Evolutionary conservation across 2,797 vertebrate genomes (phyloP).

Genomic region (Ceryle rudis): DNA sequence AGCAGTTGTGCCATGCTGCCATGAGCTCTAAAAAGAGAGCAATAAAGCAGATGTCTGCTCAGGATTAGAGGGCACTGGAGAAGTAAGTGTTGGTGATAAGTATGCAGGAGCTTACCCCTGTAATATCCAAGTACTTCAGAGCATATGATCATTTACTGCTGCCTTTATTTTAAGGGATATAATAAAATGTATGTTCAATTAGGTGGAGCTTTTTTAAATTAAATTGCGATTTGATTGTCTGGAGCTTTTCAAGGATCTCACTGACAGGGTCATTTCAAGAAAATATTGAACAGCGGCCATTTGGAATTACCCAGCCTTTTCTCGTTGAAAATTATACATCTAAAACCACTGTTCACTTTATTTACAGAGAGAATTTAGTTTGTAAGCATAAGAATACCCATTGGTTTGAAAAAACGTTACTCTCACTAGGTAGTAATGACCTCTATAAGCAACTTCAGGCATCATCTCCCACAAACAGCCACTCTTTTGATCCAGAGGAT

Average conservation of each 20-base stretch:
- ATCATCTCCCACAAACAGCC: not conserved
- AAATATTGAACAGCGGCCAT: not conserved
- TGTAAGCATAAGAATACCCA: not conserved
- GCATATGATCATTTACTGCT: not conserved
- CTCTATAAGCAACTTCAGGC: not conserved
- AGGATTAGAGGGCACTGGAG: conserved; percentile 1
- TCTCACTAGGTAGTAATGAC: not conserved
- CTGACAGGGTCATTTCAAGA: not conserved
- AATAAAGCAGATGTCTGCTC: not conserved
- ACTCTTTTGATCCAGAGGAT: not conserved
- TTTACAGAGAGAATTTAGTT: not conserved
- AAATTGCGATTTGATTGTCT: not conserved
- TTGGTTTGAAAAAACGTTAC: not conserved
- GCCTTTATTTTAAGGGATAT: not conserved
- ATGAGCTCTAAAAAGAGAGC: not conserved
- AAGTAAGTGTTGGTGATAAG: not conserved
- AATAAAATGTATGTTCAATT: not conserved
- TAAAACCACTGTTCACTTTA: not conserved
- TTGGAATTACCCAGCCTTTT: not conserved
- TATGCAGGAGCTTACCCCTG: not conserved
- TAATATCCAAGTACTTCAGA: not conserved
- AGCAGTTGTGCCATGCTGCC: not conserved
- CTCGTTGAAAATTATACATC: not conserved
- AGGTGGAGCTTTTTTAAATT: not conserved
- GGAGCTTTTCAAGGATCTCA: not conserved